Conservation (phyloP, 2,797 vertebrate species). For the Argyrosomus regius region DNA sequence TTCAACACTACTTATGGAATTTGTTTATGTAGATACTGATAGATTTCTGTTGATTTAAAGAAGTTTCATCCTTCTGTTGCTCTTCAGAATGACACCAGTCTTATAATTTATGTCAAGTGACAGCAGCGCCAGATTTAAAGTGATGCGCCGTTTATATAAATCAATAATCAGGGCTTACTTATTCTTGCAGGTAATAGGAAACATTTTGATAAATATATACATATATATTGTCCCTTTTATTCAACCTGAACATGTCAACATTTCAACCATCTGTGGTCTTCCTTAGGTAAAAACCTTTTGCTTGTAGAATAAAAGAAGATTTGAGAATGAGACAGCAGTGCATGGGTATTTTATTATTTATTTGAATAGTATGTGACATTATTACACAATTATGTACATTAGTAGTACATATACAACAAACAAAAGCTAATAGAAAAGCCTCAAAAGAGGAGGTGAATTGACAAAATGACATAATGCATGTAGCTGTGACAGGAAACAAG, state of each 20-base stretch:
- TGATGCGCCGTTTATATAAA: not conserved
- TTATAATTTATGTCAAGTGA: not conserved
- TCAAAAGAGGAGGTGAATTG: not conserved
- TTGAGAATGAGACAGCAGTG: not conserved
- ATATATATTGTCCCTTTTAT: not conserved
- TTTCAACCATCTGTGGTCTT: not conserved
- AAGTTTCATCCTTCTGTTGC: not conserved
- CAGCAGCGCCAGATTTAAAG: not conserved
- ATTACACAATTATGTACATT: not conserved
- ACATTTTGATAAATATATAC: not conserved
- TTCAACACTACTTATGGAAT: too few relatives aligned
- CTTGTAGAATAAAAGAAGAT: not conserved
- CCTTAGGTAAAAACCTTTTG: not conserved
- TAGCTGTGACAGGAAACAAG: too few relatives aligned
- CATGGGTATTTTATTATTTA: not conserved
- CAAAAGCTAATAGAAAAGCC: not conserved
- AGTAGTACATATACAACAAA: not conserved
- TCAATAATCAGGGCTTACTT: not conserved
- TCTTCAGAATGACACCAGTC: not conserved
- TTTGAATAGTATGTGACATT: not conserved
- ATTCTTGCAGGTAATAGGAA: not conserved
- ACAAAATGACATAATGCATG: not conserved
- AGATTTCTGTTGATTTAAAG: not conserved
- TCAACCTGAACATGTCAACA: not conserved
- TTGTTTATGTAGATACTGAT: not conserved